Base-by-base conservation (phyloP, 2,888 invertebrate species). In the Sepiola atlantica region DNA sequence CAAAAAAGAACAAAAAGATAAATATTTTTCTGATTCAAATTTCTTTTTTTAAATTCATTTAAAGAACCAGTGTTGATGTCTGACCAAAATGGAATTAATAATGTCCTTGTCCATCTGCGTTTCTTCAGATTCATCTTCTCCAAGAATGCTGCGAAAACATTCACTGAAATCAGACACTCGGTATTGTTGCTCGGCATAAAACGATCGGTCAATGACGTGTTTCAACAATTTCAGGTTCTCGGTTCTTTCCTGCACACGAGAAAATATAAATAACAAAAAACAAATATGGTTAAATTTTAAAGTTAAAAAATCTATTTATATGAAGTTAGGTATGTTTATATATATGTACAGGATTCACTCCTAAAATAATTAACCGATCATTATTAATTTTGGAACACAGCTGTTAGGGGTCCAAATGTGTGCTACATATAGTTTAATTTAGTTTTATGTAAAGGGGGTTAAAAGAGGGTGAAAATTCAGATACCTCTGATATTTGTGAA, bases 221-320 rank as follows among this genome's bases (percentile, higher is more conserved):
- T 97, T 96, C 93, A 96, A 95, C 55, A 97, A 95, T 35, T 96
- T 96, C 57, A 97, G 96, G 94, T 96, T 96, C 55, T 96, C 95
- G 6, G 96, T 96, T 55, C 97, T 95, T 10, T 96, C 95, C 97
- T 97, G 95, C 77, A 95, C 95, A 93, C 32, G 57, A 55, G 94
- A 92, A 91, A 55, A 93, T 55, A 24, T 93, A 45, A 61, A 32
- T 55, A 61, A 55, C 2, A 77, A 91, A 8, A 91, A 92, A 21
- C 0, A 92, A 24, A 35, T 90, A 90, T 10, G 1, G 0, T n/a
- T 32, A 16, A 93, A n/a, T 35, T 54, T n/a, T 61, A 93, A 18
- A 28, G 55, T n/a, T 35, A 32, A 35, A 35, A 91, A 91, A n/a
- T 35, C 4, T 91, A 32, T 32, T 91, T n/a, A 35, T 35, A 35